Evolutionary conservation across 2,888 invertebrate species (phyloP), one percentile per base, ranked within the genome.

Genomic region (Psylliodes chrysocephalus): DNA sequence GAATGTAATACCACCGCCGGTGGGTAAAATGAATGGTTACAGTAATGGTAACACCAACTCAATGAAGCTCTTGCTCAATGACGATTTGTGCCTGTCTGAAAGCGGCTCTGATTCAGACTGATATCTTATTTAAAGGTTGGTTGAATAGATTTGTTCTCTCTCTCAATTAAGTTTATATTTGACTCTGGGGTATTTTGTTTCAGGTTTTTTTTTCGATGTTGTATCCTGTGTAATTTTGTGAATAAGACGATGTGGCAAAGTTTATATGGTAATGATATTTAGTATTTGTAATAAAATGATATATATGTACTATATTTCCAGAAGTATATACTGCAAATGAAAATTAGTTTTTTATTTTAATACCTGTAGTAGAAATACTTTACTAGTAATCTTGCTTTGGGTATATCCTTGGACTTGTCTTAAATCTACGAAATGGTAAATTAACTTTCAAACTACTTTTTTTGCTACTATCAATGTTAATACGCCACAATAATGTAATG

Each of bases 1-100:
- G 10, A 71, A 66, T 49, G 35, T 66, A 40, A 60, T 60, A 30
- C 59, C 63, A n/a, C 62, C 62, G 33, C 59, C 61, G 7, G 49
- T 15, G 53, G 55, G 44, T 76, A 72, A 72, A 68, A 71, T 71
- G 53, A 78, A 85, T 82, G 40, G 85, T 82, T 78, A 78, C 70
- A 70, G 74, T 63, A 73, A 86, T 83, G 77, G 85, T 85, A 1
- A 84, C 84, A 70, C 40, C 25, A 22, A 22, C 73, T 84, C 84
- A 71, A 46, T 61, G 47, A 71, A 67, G 28, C 62, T 67, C 8
- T 85, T 91, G 66, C 86, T 94, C 74, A 91, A 90, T 78, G 92
- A 93, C 78, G 94, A 95, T 83, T 87, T 95, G 77, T 91, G 93
- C 85, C 86, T 95, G 77, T 94, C 94, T 53, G 93, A 93, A 84